Base-by-base conservation (phyloP, 1,140 invertebrate genomes). In the Lineus longissimus region DNA sequence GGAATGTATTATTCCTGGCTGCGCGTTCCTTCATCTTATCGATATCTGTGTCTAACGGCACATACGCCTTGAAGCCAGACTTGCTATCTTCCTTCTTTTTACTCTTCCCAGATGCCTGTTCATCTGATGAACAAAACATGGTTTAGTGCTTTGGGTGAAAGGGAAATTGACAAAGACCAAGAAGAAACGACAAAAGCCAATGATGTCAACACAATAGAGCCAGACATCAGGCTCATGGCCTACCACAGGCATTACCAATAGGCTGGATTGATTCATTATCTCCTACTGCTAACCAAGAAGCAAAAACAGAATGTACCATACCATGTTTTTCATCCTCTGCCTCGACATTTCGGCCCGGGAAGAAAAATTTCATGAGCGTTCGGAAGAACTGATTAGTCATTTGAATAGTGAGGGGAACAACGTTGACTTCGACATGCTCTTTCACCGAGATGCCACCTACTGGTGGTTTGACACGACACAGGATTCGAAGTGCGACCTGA, bases 11-110 rank as follows among this genome's bases (percentile, higher is more conserved):
- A 83, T 98, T 99, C 79, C 97, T 97, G 68, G 97, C 94, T 0
- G 97, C 96, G 71, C 97, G 86, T 83, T 98, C 92, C 86, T 95
- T 96, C 94, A 98, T 97, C 81, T 95, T 98, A 79, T 98, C 95
- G 0, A 98, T 95, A 76, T 98, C 95, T 78, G 97, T 94, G 74
- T 89, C 89, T 23, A 31, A 30, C 9, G 22, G 4, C 22, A 19
- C n/a, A 51, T 51, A 51, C 47, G n/a, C 25, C 25, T 51, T 51
- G 25, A 51, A 51, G 6, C 23, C 30, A 6, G 55, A 57, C 55
- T 57, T 27, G 30, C 11, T 29, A 6, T 57, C 55, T 19, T 57
- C 30, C n/a, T 57, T 33, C 55, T 33, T 29, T 11, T 57, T 57
- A 29, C 30, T 27, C 25, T 51, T 51, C n/a, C 47, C 25, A 6